Percentiles rank a stretch among this genome's conserved stretches.
Evolutionary conservation across 2,797 vertebrate genomes (phyloP).

Genomic region (Bradypodion ventrale): DNA sequence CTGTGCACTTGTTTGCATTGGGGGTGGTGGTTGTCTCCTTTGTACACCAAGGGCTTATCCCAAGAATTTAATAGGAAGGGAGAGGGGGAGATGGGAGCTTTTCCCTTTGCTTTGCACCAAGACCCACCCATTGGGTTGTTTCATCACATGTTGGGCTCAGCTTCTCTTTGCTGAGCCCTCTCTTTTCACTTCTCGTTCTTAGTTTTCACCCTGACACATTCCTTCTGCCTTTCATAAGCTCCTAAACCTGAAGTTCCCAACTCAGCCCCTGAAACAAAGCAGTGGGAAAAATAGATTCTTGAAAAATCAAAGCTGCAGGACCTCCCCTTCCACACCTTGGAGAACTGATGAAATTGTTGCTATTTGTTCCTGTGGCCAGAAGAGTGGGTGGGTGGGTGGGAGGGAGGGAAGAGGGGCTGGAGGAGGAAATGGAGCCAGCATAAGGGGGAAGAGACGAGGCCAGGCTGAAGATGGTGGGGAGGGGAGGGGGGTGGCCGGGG

Average conservation of each 20-base stretch:
- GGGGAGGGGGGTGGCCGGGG: slow-evolving; percentile 52
- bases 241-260: slow-evolving; percentile 61
- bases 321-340: slow-evolving; percentile 65
- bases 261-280: slow-evolving; percentile 51
- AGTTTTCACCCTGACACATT: background rate
- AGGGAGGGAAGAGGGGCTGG: slow-evolving; percentile 19
- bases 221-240: slow-evolving; percentile 31
- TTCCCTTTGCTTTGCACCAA: background rate
- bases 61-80: background rate
- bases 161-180: accelerated
- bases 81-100: accelerated
- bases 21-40: no score
- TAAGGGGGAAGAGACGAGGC: background rate
- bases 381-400: background rate
- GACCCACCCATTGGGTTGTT: background rate
- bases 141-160: accelerated
- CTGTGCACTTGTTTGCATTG: background rate
- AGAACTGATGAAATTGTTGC: slow-evolving; percentile 65
- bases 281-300: slow-evolving; percentile 36
- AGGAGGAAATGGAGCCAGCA: background rate
- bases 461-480: slow-evolving; percentile 49
- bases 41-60: background rate
- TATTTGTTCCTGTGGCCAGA: slow-evolving; percentile 36
- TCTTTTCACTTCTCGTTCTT: accelerated
- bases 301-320: slow-evolving; percentile 64